Percentiles rank a stretch among this genome's conserved stretches.
Conservation (phyloP, 2,113 vertebrate species). For the Serinus canaria region DNA sequence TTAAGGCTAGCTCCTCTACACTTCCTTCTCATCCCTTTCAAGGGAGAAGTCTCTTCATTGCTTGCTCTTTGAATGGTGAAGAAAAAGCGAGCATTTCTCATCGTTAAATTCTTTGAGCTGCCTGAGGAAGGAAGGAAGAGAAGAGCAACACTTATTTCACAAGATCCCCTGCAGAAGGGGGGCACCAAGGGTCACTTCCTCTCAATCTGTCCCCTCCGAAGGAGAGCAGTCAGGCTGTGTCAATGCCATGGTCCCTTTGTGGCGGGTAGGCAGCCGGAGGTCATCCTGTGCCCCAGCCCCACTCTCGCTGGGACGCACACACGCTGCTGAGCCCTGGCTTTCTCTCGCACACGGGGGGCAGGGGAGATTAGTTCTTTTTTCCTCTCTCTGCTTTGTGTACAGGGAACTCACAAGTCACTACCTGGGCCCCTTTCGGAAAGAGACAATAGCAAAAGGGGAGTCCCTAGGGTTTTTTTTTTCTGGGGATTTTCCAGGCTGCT, state of each 20-base stretch:
- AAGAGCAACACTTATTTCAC: slow-evolving; percentile 16
- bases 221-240: slow-evolving; percentile 24
- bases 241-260: slow-evolving; percentile 50
- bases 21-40: neutral
- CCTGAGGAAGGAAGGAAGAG: slow-evolving; percentile 12
- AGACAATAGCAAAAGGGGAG: neutral
- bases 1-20: neutral
- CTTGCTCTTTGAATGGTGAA: neutral
- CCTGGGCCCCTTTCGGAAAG: neutral
- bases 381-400: neutral
- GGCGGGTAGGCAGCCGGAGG: slow-evolving; percentile 1
- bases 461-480: neutral
- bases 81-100: neutral
- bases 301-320: neutral
- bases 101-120: slow-evolving; percentile 5
- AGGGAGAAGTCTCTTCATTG: neutral
- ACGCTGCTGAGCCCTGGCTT: neutral
- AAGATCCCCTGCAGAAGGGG: neutral
- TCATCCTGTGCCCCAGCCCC: neutral
- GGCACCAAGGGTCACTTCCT: slow-evolving; percentile 50
- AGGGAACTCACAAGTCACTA: slow-evolving; percentile 40
- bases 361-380: neutral
- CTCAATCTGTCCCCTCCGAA: slow-evolving; percentile 36
- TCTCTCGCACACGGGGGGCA: neutral
- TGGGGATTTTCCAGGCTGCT: slow-evolving; percentile 1